Percentiles rank a stretch among this genome's conserved stretches.
Evolutionary conservation across 2,113 vertebrate species (phyloP).

Genomic region (Callocephalon fimbriatum): DNA sequence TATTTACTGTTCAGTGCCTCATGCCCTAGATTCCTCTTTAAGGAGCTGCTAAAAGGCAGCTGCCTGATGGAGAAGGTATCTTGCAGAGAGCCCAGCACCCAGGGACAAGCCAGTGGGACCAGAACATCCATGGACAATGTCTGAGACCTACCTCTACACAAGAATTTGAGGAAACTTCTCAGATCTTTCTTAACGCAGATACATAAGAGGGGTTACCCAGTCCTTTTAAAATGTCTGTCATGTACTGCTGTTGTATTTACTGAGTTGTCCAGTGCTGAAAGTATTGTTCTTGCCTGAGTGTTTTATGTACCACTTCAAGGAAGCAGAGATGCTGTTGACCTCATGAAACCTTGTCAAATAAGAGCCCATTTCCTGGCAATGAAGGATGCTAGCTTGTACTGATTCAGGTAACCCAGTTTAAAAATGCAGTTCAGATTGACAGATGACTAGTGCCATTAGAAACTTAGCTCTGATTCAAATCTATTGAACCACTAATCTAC

Average conservation of each 20-base stretch:
- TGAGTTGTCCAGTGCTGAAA: not conserved
- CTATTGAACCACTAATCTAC: conserved; percentile 51
- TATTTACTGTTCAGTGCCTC: not conserved
- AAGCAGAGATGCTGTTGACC: not conserved
- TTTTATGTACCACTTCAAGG: not conserved
- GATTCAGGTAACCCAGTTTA: conserved; percentile 47
- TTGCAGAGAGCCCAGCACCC: not conserved
- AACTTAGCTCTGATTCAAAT: conserved; percentile 40
- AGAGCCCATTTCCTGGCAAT: conserved; percentile 41
- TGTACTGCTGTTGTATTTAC: not conserved
- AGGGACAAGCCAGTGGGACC: not conserved
- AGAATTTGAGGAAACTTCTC: not conserved
- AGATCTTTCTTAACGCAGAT: not conserved
- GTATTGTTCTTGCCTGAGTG: not conserved
- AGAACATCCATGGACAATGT: not conserved
- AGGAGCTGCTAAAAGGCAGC: not conserved
- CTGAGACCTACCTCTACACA: not conserved
- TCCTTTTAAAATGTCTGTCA: not conserved
- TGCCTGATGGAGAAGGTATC: not conserved
- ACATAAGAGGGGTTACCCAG: not conserved
- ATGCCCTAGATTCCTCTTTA: not conserved
- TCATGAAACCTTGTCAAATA: conserved; percentile 6
- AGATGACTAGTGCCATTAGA: conserved; percentile 27
- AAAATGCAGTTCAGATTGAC: conserved; percentile 42
- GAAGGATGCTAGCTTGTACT: not conserved